phyloP scores from a whole-genome alignment of 1,140 invertebrate species.

The Eueides isabella region DNA sequence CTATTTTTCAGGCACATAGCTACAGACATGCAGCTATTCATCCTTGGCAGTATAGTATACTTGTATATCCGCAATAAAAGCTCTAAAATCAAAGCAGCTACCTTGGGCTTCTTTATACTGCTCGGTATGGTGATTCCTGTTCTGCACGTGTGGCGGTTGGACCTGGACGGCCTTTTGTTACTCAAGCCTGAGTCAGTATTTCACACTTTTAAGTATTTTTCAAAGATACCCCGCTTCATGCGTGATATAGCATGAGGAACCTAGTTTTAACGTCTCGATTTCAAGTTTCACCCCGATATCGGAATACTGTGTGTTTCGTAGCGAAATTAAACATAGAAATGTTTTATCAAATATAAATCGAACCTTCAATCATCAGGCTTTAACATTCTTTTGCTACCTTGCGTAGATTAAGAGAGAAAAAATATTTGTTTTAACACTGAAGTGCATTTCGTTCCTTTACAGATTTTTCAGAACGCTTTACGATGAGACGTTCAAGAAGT shows the following conservation, averaged over 20 bases:
- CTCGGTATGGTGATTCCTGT: background rate
- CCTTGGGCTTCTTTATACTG: background rate
- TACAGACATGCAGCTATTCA: background rate
- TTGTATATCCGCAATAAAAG: background rate
- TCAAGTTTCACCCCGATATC: too few relatives aligned
- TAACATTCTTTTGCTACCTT: too few relatives aligned
- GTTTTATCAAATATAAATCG: too few relatives aligned
- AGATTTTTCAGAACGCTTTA: too few relatives aligned
- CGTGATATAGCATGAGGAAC: slow-evolving; percentile 38
- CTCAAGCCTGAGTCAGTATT: slow-evolving; percentile 13
- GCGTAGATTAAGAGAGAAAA: too few relatives aligned
- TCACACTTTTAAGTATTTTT: slow-evolving; percentile 20
- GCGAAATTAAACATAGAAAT: too few relatives aligned
- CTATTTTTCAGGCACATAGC: background rate
- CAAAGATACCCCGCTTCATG: slow-evolving; percentile 26
- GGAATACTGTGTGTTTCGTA: too few relatives aligned
- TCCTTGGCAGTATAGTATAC: background rate
- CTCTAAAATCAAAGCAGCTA: background rate
- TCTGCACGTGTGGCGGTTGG: background rate
- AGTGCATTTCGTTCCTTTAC: too few relatives aligned
- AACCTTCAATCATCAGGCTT: too few relatives aligned
- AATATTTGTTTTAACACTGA: too few relatives aligned
- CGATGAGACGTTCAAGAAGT: too few relatives aligned
- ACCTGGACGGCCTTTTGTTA: background rate
- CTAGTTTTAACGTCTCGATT: too few relatives aligned